Evolutionary conservation across 1,140 invertebrate genomes (phyloP).

Genomic region (Arctopsyche grandis): DNA sequence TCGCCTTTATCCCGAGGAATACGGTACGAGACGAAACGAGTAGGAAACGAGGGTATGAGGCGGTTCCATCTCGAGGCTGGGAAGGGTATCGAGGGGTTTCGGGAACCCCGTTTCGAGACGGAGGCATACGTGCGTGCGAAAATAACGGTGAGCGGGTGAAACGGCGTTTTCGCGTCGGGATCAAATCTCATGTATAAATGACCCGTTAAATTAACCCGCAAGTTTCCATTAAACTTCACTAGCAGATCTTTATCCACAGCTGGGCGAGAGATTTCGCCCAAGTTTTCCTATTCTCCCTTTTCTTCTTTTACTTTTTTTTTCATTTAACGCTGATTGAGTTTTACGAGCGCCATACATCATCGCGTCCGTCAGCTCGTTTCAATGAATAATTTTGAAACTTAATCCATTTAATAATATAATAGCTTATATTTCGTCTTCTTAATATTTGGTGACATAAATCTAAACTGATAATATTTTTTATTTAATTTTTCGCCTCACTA

Average conservation of each 20-base stretch:
- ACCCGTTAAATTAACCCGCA: slow-evolving; percentile 32
- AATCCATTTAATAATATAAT: too few species aligned
- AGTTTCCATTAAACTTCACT: slow-evolving; percentile 30
- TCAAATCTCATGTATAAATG: slow-evolving; percentile 31
- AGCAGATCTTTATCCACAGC: slow-evolving; percentile 24
- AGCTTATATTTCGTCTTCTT: too few species aligned
- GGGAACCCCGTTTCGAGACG: neutral
- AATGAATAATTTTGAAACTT: too few species aligned
- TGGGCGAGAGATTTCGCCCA: neutral
- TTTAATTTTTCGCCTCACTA: too few species aligned
- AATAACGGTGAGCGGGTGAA: slow-evolving; percentile 29
- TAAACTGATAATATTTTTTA: too few species aligned
- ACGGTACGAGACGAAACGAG: neutral
- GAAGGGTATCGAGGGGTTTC: neutral
- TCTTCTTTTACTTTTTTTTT: neutral
- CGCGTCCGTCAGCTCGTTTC: too few species aligned
- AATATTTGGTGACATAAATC: too few species aligned
- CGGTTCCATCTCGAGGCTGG: too few species aligned
- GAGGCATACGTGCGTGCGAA: slow-evolving; percentile 31
- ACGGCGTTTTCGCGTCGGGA: slow-evolving; percentile 17
- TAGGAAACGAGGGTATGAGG: too few species aligned
- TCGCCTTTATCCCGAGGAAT: neutral
- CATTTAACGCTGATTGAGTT: neutral
- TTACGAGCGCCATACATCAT: neutral
- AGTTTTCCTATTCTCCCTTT: neutral